A percentile compares a stretch with the other conserved stretches of the same genome.
Evolutionary conservation across 2,888 invertebrate species (phyloP).

Genomic region (Ophraella communa): DNA sequence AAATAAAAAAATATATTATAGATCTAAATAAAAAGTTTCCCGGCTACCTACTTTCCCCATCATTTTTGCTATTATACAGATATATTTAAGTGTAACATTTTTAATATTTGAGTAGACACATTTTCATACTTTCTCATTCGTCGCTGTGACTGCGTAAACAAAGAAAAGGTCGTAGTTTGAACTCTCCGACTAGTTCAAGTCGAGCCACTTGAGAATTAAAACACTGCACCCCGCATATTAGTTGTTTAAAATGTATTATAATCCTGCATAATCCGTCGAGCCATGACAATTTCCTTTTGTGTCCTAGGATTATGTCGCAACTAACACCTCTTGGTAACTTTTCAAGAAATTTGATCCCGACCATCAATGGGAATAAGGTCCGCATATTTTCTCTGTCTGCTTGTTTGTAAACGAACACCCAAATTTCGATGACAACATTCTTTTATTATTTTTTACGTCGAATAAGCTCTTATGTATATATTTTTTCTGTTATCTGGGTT

Average conservation of each 20-base stretch:
- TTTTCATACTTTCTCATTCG: not conserved
- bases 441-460: constrained; percentile 34
- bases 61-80: too few species aligned
- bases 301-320: constrained; percentile 54
- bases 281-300: constrained; percentile 58
- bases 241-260: constrained; percentile 59
- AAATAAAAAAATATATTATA: too few species aligned
- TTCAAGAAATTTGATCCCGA: constrained; percentile 53
- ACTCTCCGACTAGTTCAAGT: constrained; percentile 27
- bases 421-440: constrained; percentile 49
- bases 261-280: constrained; percentile 58
- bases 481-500: constrained; percentile 41
- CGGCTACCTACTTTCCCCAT: too few species aligned
- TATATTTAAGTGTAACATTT: too few species aligned
- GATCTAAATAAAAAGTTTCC: too few species aligned
- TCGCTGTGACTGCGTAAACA: constrained; percentile 19
- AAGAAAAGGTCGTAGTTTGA: constrained; percentile 18
- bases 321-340: constrained; percentile 51
- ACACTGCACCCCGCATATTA: constrained; percentile 52
- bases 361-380: constrained; percentile 50
- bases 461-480: constrained; percentile 27
- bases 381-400: constrained; percentile 37
- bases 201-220: constrained; percentile 37
- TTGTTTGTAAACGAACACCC: constrained; percentile 48
- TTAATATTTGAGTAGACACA: too few species aligned